A percentile compares a stretch with the other conserved stretches of the same genome.
These are phyloP conservation scores for Hyperoodon ampullatus DNA, from an alignment of 2,113 vertebrate genomes.

Conservation along the genomic window DNA sequence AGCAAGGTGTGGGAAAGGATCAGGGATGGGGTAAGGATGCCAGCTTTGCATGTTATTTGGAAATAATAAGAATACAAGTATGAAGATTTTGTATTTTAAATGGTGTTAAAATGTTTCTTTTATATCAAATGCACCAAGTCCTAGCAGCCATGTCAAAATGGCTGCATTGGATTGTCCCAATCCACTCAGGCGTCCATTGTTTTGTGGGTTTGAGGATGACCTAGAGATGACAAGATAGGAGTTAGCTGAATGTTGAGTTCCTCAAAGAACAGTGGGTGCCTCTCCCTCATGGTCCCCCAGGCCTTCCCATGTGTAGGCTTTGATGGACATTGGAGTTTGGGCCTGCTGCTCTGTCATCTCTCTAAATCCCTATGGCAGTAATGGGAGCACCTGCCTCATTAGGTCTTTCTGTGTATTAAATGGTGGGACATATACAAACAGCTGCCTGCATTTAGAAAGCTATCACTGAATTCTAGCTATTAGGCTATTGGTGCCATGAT, in stretches of 20 bases:
- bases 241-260: not conserved
- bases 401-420: not conserved
- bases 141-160: not conserved
- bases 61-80: not conserved
- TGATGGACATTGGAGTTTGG: not conserved
- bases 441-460: not conserved
- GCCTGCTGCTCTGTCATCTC: no score
- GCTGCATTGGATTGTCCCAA: not conserved
- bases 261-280: not conserved
- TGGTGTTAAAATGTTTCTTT: not conserved
- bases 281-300: fast-evolving
- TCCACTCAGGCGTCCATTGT: fast-evolving
- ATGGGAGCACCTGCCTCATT: not conserved
- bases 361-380: not conserved
- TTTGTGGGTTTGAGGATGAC: not conserved
- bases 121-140: not conserved
- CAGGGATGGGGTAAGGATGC: fast-evolving
- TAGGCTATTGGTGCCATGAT: not conserved
- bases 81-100: not conserved
- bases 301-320: no score
- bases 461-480: not conserved
- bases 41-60: not conserved
- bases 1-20: not conserved
- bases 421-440: not conserved
- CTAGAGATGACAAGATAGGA: not conserved